Conservation (phyloP, 2,113 vertebrate species). For the Typhlomys cinereus region DNA sequence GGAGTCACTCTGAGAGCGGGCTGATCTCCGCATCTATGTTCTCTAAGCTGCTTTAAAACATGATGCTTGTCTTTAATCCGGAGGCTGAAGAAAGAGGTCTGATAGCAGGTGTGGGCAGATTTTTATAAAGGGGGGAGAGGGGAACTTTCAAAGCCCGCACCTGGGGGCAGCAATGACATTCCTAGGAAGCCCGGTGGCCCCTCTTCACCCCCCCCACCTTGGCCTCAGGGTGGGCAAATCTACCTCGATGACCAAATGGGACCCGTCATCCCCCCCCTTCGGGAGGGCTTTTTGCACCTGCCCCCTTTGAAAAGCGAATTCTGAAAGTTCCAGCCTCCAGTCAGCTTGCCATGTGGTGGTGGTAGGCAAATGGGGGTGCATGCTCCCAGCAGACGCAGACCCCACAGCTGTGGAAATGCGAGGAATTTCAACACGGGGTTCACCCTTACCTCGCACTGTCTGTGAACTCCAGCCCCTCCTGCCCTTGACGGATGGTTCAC, state of each 20-base stretch:
- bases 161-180: constrained; percentile 16
- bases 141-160: neutral
- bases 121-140: neutral
- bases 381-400: neutral
- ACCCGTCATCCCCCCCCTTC: constrained; percentile 38
- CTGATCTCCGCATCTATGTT: constrained; percentile 45
- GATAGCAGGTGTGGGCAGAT: constrained; percentile 62
- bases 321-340: constrained; percentile 38
- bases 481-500: constrained; percentile 57
- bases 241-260: constrained; percentile 66
- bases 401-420: constrained; percentile 74
- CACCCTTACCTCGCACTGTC: constrained; percentile 57
- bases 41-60: constrained; percentile 51
- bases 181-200: neutral
- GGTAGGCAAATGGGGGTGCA: constrained; percentile 42
- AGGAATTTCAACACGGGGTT: constrained; percentile 71
- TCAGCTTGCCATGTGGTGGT: constrained; percentile 67
- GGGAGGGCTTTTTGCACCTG: constrained; percentile 68
- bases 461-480: constrained; percentile 64
- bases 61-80: constrained; percentile 36
- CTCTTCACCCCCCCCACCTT: neutral
- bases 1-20: neutral
- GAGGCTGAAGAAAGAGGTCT: constrained; percentile 64
- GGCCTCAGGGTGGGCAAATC: neutral
- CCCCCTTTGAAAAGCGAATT: constrained; percentile 51